A percentile compares a stretch with the other conserved stretches of the same genome.
Conservation (phyloP, 2,888 invertebrate species). For the Volucella zonaria region DNA sequence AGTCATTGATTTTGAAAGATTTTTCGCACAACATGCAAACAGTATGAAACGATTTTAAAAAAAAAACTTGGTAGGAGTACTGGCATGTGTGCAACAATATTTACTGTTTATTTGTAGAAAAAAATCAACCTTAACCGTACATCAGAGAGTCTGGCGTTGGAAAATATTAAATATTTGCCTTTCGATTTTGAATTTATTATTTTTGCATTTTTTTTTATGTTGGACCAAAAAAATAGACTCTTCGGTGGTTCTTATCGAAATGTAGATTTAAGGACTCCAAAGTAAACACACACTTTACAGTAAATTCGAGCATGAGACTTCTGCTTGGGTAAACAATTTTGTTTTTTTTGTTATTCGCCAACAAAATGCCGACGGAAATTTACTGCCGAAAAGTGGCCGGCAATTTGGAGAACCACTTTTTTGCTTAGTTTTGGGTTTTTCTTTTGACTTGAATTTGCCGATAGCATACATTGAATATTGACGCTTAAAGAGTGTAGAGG, state of each 20-base stretch:
- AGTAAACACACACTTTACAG: constrained; percentile 21
- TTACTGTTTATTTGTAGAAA: constrained; percentile 2
- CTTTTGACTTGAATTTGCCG: too few relatives aligned
- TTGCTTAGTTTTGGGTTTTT: too few relatives aligned
- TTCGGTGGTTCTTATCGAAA: not conserved
- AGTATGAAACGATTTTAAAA: too few relatives aligned
- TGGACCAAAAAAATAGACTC: not conserved
- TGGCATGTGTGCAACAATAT: constrained; percentile 17
- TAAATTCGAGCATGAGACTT: not conserved
- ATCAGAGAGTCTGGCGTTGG: constrained; percentile 3
- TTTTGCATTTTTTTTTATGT: not conserved
- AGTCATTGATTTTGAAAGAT: too few relatives aligned
- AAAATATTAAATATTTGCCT: constrained; percentile 36
- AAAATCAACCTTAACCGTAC: constrained; percentile 18
- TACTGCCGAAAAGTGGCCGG: not conserved
- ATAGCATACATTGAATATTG: too few relatives aligned
- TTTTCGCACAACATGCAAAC: too few relatives aligned
- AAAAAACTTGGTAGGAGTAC: too few relatives aligned
- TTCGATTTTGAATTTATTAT: constrained; percentile 23
- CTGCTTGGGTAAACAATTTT: not conserved
- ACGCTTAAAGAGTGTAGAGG: too few relatives aligned
- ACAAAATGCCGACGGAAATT: not conserved
- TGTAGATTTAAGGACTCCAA: constrained; percentile 23
- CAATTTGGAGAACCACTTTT: too few relatives aligned
- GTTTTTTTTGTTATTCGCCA: not conserved